Percentiles rank a stretch among this genome's conserved stretches.
These are phyloP conservation scores for Hoplostethus mediterraneus DNA, from an alignment of 2,797 vertebrate species.

Conservation along the genomic window DNA sequence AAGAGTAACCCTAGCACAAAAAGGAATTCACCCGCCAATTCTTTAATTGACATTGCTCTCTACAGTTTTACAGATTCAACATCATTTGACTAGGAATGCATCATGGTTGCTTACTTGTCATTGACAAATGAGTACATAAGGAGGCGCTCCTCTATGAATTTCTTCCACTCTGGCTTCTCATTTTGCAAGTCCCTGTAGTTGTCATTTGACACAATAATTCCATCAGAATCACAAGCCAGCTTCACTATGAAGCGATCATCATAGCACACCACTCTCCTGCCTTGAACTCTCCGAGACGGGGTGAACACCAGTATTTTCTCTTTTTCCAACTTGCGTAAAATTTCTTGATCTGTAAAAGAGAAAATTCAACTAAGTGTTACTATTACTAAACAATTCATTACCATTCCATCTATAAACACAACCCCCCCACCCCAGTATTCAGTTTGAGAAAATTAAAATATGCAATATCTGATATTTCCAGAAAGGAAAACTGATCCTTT, in stretches of 20 bases:
- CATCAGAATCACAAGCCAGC: conserved; percentile 97
- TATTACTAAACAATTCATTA: neutral
- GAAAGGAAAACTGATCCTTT: no score
- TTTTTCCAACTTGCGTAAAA: conserved; percentile 96
- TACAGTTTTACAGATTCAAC: neutral
- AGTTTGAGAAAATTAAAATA: no score
- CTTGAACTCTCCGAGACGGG: conserved; percentile 96
- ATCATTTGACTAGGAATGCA: conserved; percentile 37
- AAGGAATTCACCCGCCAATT: neutral
- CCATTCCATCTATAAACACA: neutral
- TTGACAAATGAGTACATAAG: conserved; percentile 99
- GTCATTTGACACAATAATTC: conserved; percentile 99
- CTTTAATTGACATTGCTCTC: no score
- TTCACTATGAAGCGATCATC: conserved; percentile 99
- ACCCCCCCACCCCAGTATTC: no score
- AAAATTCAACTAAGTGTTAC: neutral
- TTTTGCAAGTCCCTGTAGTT: conserved; percentile 99
- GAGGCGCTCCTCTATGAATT: conserved; percentile 98
- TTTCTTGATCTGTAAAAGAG: conserved; percentile 92
- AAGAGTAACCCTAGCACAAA: neutral
- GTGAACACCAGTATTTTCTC: conserved; percentile 99
- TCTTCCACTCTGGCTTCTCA: conserved; percentile 99
- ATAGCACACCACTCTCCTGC: conserved; percentile 97
- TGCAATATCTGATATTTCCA: no score
- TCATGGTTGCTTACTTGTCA: conserved; percentile 91